Conservation (phyloP, 2,113 vertebrate genomes). For the Anthoscopus minutus region DNA sequence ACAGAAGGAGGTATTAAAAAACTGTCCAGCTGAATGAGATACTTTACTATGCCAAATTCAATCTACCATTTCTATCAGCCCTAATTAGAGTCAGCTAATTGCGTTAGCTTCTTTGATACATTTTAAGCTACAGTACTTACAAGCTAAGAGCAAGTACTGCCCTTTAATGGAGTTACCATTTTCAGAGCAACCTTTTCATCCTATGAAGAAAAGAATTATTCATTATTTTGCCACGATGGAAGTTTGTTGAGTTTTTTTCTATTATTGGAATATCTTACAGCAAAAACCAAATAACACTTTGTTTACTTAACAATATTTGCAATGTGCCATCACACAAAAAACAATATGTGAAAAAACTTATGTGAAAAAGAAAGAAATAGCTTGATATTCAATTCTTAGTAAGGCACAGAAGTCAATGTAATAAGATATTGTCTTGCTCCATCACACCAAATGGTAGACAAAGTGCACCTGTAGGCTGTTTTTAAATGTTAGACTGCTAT, state of each 20-base stretch:
- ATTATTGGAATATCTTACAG: background rate
- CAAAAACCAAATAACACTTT: background rate
- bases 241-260: background rate
- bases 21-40: background rate
- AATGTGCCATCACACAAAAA: background rate
- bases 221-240: background rate
- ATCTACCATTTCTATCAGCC: slow-evolving; percentile 34
- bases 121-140: slow-evolving; percentile 50
- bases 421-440: background rate
- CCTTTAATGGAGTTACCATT: slow-evolving; percentile 34
- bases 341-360: background rate
- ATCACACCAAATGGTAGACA: background rate
- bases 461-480: background rate
- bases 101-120: slow-evolving; percentile 66
- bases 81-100: slow-evolving; percentile 69
- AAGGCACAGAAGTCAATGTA: background rate
- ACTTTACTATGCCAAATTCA: slow-evolving; percentile 35
- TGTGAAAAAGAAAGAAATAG: background rate
- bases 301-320: background rate
- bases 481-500: slow-evolving; percentile 3
- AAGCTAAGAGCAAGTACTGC: background rate
- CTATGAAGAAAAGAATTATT: slow-evolving; percentile 23
- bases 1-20: slow-evolving; percentile 6
- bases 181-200: slow-evolving; percentile 17
- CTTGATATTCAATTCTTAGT: background rate